A percentile compares a stretch with the other conserved stretches of the same genome.
These are phyloP conservation scores for Aporrectodea caliginosa DNA, from an alignment of 1,140 invertebrate species.

Conservation along the genomic window DNA sequence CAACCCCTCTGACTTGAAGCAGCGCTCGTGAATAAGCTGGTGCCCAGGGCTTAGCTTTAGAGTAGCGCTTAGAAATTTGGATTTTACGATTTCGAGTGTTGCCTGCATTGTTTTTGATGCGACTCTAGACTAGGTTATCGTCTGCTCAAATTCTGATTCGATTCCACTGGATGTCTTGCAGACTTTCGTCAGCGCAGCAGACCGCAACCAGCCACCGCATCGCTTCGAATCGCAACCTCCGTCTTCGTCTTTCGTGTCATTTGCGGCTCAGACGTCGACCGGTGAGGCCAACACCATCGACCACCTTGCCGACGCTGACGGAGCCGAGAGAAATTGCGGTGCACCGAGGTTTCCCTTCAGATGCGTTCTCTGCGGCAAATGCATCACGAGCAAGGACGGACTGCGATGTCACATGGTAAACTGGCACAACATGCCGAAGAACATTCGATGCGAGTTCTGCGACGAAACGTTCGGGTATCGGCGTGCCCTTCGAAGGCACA, in stretches of 20 bases:
- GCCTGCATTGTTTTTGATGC: too few relatives aligned
- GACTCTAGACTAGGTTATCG: too few relatives aligned
- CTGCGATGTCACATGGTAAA: not conserved
- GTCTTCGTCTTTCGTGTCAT: not conserved
- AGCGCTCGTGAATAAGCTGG: too few relatives aligned
- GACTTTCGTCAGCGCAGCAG: not conserved
- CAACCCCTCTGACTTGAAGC: too few relatives aligned
- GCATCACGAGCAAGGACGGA: not conserved
- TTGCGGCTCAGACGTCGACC: not conserved
- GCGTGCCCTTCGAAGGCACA: not conserved
- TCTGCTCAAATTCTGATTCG: not conserved
- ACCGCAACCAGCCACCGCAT: too few relatives aligned
- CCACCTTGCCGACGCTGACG: not conserved
- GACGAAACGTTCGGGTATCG: not conserved
- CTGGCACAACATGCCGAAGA: not conserved
- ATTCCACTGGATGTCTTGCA: not conserved
- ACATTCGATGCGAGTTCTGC: not conserved
- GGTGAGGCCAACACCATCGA: not conserved
- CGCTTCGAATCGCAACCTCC: not conserved
- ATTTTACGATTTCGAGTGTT: too few relatives aligned
- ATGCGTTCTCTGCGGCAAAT: not conserved
- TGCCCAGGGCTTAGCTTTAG: too few relatives aligned
- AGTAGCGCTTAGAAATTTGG: too few relatives aligned
- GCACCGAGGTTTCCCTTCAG: not conserved
- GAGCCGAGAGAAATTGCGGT: not conserved